Base-by-base conservation (phyloP, 2,113 vertebrate species). In the Halichoeres trimaculatus region DNA sequence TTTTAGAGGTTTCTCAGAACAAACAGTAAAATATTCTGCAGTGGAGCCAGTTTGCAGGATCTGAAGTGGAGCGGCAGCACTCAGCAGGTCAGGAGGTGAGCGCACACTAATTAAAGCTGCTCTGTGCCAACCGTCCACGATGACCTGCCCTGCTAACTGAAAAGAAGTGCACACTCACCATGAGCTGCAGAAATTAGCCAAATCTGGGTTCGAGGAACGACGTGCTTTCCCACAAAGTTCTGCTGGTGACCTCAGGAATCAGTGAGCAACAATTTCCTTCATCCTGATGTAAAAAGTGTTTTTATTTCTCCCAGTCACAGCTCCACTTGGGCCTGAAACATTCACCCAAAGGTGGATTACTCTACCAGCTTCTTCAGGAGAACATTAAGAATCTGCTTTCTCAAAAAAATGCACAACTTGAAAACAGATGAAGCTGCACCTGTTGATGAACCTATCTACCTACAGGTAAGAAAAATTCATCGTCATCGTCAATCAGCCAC, bases 41-140 rank as follows among this genome's bases (percentile, higher is more conserved):
- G 11, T 4, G 3, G 22, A 40, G 51, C 45, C 38, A 14, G 22
- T 43, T 47, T 52, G 62, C 62, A 59, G 60, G 12, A n/a, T 51
- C 24, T 38, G 20, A 68, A 72, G 3, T 48, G 26, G 68, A 58
- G 26, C 52, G 48, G 3, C 74, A 63, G 53, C 24, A 10, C 43
- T 73, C 68, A 22, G 63, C 62, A 54, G 70, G 63, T 75, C 73
- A 77, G 60, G 55, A 62, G 80, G 56, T 54, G 35, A 53, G 61
- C 65, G n/a, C 26, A 40, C 35, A 40, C 48, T 74, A 80, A 74
- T 74, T 80, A 70, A 72, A 79, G 43, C 53, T 64, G 63, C 70
- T 61, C 4, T 20, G 36, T 45, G 54, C 43, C 63, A 58, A 65
- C 34, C 53, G 38, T 50, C 60, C 20, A 1, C 7, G n/a, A 67